These are phyloP conservation scores for Centropyge bicolor DNA, from an alignment of 2,797 vertebrate genomes.

Conservation along the genomic window DNA sequence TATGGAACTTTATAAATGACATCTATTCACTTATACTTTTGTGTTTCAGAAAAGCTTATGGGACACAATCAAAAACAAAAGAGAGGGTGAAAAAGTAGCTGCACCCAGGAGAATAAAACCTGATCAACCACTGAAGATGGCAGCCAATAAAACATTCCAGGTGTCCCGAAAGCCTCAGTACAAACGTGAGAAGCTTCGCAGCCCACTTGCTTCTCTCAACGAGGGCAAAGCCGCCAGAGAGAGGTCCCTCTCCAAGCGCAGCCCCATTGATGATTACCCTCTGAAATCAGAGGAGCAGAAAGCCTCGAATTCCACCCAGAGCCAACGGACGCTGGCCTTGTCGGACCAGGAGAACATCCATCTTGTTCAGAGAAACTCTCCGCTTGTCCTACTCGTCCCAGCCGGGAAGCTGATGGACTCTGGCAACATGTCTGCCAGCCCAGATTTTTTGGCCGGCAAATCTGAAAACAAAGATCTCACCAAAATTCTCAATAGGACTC, in stretches of 20 bases:
- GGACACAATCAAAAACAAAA: slow-evolving; percentile 91
- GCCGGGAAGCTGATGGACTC: slow-evolving; percentile 60
- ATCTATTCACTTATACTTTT: background rate
- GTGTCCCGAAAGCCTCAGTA: slow-evolving; percentile 82
- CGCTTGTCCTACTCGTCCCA: slow-evolving; percentile 70
- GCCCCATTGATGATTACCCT: background rate
- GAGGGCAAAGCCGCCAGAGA: slow-evolving; percentile 61
- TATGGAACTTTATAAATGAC: background rate
- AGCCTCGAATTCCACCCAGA: slow-evolving; percentile 29
- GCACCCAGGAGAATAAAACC: slow-evolving; percentile 73
- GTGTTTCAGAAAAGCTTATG: slow-evolving; percentile 91
- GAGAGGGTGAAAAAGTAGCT: slow-evolving; percentile 46
- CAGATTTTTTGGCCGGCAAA: slow-evolving; percentile 20
- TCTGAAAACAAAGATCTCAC: slow-evolving; percentile 68
- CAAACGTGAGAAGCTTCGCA: slow-evolving; percentile 80
- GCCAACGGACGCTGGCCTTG: slow-evolving; percentile 14
- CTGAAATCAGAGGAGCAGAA: slow-evolving; percentile 47
- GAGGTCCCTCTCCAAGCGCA: slow-evolving; percentile 52
- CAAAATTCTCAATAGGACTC: slow-evolving; percentile 73
- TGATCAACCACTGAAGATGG: slow-evolving; percentile 73
- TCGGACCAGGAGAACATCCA: slow-evolving; percentile 56
- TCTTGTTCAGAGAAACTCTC: slow-evolving; percentile 63
- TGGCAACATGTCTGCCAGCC: slow-evolving; percentile 25
- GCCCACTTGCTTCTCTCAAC: slow-evolving; percentile 86
- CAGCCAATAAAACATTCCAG: slow-evolving; percentile 88